phyloP scores from a whole-genome alignment of 2,113 vertebrate species.

The Gasterosteus aculeatus region DNA sequence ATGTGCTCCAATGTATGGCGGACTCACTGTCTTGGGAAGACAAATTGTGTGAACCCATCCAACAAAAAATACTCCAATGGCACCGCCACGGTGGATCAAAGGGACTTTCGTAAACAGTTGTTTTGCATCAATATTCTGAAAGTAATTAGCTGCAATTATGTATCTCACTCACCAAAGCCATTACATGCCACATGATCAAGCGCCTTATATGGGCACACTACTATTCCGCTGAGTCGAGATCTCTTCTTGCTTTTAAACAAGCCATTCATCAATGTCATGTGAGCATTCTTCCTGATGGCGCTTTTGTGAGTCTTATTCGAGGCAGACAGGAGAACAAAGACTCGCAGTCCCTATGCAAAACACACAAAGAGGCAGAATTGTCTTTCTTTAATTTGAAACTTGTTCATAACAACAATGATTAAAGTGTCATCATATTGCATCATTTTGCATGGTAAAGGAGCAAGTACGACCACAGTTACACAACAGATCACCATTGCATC shows the following conservation, averaged over 20 bases:
- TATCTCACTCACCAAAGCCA: constrained; percentile 59
- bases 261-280: constrained; percentile 77
- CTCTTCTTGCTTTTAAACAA: constrained; percentile 70
- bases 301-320: constrained; percentile 65
- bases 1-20: constrained; percentile 5
- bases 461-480: constrained; percentile 27
- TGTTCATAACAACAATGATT: constrained; percentile 47
- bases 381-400: constrained; percentile 57
- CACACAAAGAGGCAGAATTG: constrained; percentile 41
- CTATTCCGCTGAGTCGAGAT: constrained; percentile 52
- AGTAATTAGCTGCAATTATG: constrained; percentile 68
- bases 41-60: not conserved
- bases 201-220: constrained; percentile 37
- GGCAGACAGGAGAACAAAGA: constrained; percentile 67
- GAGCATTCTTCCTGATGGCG: constrained; percentile 58
- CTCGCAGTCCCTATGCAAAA: constrained; percentile 46
- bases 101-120: constrained; percentile 30
- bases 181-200: constrained; percentile 60
- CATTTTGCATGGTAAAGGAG: constrained; percentile 39
- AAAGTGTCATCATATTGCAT: constrained; percentile 40
- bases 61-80: not conserved
- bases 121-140: constrained; percentile 48
- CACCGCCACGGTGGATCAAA: not conserved
- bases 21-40: not conserved
- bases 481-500: constrained; percentile 47